Percentiles rank a stretch among this genome's conserved stretches.
phyloP scores from a whole-genome alignment of 1,140 invertebrate genomes.

The Laodelphax striatellus region DNA sequence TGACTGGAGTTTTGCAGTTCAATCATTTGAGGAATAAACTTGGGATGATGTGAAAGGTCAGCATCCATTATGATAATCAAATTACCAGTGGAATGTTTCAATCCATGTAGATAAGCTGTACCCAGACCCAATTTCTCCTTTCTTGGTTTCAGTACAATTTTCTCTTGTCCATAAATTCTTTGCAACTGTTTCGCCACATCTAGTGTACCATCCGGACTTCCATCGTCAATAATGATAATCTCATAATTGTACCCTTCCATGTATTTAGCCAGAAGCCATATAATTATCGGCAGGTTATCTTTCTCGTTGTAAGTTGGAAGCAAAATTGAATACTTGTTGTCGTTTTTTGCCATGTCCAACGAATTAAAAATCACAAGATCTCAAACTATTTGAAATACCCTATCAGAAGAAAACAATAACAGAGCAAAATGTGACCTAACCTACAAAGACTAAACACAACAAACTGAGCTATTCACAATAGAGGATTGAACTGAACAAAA shows the following conservation, averaged over 20 bases:
- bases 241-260: constrained; percentile 57
- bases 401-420: no score
- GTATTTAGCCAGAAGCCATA: constrained; percentile 52
- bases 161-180: constrained; percentile 79
- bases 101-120: constrained; percentile 92
- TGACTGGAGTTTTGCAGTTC: constrained; percentile 63
- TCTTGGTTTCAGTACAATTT: constrained; percentile 79
- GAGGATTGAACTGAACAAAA: no score
- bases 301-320: constrained; percentile 96
- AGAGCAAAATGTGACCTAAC: no score
- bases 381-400: no score
- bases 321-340: constrained; percentile 81
- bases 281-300: constrained; percentile 93
- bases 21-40: constrained; percentile 93
- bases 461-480: no score
- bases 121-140: constrained; percentile 90
- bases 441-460: no score
- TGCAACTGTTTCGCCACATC: constrained; percentile 87
- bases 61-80: constrained; percentile 98
- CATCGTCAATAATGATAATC: constrained; percentile 97
- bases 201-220: constrained; percentile 92
- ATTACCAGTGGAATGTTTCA: constrained; percentile 91
- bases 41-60: constrained; percentile 97
- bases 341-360: no score
- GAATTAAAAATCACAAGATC: no score